Evolutionary conservation across 2,888 invertebrate genomes (phyloP).

Genomic region (Hirudinaria manillensis): DNA sequence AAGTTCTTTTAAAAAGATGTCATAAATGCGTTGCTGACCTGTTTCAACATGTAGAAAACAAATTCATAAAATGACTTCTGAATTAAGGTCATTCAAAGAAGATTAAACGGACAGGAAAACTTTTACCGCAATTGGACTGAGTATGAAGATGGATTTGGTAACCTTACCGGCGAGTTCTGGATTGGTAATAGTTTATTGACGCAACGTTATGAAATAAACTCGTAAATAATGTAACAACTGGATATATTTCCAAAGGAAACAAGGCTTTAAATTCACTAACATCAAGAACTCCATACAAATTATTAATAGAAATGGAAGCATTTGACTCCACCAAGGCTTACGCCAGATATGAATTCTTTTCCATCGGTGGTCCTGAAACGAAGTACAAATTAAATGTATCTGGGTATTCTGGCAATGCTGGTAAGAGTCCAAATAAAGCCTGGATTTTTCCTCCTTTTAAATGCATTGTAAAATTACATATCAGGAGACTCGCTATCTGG

Average conservation of each 20-base stretch:
- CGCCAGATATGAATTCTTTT: neutral
- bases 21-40: neutral
- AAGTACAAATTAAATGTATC: conserved; percentile 18
- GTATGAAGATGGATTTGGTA: conserved; percentile 11
- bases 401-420: conserved; percentile 12
- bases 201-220: neutral
- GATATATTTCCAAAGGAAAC: neutral
- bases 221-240: neutral
- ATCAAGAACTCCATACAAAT: neutral
- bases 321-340: neutral
- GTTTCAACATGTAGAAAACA: neutral
- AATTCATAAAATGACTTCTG: neutral
- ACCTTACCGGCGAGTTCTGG: neutral
- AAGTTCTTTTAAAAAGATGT: too few relatives aligned
- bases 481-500: conserved; percentile 24
- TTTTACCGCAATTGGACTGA: conserved; percentile 20
- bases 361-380: neutral
- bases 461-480: neutral
- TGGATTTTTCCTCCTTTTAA: neutral
- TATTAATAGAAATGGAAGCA: neutral
- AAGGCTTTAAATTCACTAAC: neutral
- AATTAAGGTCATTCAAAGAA: conserved; percentile 5
- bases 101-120: neutral
- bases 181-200: neutral
- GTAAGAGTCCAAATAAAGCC: neutral